Evolutionary conservation across 1,140 invertebrate species (phyloP).

Genomic region (Artemia franciscana): DNA sequence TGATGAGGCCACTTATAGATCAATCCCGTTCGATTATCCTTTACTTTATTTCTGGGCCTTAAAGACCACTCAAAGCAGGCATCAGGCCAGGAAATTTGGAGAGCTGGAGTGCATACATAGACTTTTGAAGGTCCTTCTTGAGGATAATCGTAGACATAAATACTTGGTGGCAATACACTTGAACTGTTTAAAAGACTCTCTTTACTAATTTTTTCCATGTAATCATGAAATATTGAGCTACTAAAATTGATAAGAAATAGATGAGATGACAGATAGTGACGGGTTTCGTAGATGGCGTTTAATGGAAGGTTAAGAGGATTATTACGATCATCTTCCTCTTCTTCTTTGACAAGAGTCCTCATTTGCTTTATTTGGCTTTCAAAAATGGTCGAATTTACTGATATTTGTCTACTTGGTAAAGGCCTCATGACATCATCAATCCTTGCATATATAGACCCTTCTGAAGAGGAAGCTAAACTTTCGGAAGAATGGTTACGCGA

Average conservation of each 20-base stretch:
- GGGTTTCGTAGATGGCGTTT: conserved; percentile 1
- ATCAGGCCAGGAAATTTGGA: conserved; percentile 27
- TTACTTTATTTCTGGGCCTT: conserved; percentile 25
- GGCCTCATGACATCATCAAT: conserved; percentile 7
- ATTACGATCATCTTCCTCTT: background rate
- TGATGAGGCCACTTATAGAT: conserved; percentile 36
- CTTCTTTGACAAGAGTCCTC: conserved; percentile 8
- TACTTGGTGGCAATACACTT: background rate
- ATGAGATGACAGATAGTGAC: conserved; percentile 7
- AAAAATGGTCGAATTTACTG: conserved; percentile 7
- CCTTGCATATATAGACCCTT: conserved; percentile 7
- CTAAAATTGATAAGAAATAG: conserved; percentile 4
- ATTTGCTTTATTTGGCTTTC: conserved; percentile 10
- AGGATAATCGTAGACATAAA: background rate
- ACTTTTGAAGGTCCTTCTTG: background rate
- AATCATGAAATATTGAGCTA: conserved; percentile 3
- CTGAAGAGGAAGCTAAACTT: background rate
- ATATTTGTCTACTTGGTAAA: background rate
- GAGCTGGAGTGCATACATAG: conserved; percentile 12
- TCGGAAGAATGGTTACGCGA: background rate
- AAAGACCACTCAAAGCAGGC: conserved; percentile 35
- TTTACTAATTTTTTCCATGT: background rate
- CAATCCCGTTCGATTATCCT: conserved; percentile 20
- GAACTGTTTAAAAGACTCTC: background rate
- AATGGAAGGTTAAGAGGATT: background rate